A percentile compares a stretch with the other conserved stretches of the same genome.
phyloP scores from a whole-genome alignment of 2,888 invertebrate genomes.

The Criorhina ranunculi region DNA sequence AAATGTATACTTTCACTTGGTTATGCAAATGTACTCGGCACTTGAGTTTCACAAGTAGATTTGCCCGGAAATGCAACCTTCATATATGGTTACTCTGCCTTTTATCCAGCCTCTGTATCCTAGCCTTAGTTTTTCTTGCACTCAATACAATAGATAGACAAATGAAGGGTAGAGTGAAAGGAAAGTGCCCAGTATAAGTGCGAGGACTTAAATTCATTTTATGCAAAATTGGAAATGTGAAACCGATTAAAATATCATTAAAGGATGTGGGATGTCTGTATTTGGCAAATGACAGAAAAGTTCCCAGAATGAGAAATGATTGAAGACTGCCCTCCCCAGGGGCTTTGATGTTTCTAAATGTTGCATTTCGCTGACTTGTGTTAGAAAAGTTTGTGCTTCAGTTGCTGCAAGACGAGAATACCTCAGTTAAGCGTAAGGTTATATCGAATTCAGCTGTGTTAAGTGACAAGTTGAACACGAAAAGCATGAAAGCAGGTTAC shows the following conservation, averaged over 20 bases:
- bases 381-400: too few relatives aligned
- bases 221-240: slow-evolving; percentile 37
- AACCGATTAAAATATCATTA: slow-evolving; percentile 56
- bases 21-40: slow-evolving; percentile 61
- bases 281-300: too few relatives aligned
- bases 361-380: too few relatives aligned
- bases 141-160: slow-evolving; percentile 46
- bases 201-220: slow-evolving; percentile 22
- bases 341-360: too few relatives aligned
- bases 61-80: slow-evolving; percentile 47
- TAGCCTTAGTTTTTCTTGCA: slow-evolving; percentile 50
- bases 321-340: too few relatives aligned
- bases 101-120: slow-evolving; percentile 8
- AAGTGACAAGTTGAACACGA: too few relatives aligned
- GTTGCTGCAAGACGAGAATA: too few relatives aligned
- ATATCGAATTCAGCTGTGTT: too few relatives aligned
- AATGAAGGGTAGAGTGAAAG: background rate
- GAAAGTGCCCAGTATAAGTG: background rate
- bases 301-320: too few relatives aligned
- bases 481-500: too few relatives aligned
- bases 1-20: slow-evolving; percentile 13
- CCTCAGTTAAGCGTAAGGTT: too few relatives aligned
- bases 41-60: slow-evolving; percentile 43
- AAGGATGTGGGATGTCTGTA: slow-evolving; percentile 23
- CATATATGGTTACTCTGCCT: slow-evolving; percentile 33